Conservation (phyloP, 1,140 invertebrate species). For the Drosophila ogumai region DNA sequence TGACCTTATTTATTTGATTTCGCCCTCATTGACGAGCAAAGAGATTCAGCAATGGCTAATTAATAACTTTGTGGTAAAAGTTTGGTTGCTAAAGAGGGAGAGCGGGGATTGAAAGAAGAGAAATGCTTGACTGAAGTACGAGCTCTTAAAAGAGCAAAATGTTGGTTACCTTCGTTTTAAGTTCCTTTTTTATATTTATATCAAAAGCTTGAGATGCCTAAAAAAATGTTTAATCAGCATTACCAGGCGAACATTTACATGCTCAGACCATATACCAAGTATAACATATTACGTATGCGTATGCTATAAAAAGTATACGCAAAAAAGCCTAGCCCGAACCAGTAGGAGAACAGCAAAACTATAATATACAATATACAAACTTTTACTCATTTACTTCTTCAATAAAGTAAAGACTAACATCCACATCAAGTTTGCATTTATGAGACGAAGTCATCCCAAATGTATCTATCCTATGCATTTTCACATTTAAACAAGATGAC, state of each 20-base stretch:
- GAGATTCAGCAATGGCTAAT: constrained; percentile 43
- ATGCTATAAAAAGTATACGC: neutral
- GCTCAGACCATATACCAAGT: neutral
- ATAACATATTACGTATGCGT: neutral
- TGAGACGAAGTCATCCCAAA: neutral
- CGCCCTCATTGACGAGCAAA: constrained; percentile 22
- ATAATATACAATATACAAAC: neutral
- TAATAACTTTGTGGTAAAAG: constrained; percentile 37
- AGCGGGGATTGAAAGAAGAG: neutral
- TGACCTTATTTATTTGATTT: constrained; percentile 7
- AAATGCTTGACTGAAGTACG: constrained; percentile 3
- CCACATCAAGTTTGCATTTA: neutral
- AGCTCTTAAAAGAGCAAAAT: neutral
- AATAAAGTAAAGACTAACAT: neutral
- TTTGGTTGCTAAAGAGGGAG: neutral
- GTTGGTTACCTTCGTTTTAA: too few relatives aligned
- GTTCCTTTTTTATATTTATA: neutral
- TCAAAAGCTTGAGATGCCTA: neutral
- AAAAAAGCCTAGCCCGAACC: too few relatives aligned
- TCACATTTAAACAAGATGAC: neutral
- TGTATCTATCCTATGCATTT: neutral
- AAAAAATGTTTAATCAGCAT: neutral
- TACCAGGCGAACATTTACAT: neutral
- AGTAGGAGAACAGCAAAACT: neutral
- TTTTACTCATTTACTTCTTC: neutral